Evolutionary conservation across 2,113 vertebrate genomes (phyloP), one percentile per base, ranked within the genome.

Genomic region (Cyphomyrus plagiostoma): DNA sequence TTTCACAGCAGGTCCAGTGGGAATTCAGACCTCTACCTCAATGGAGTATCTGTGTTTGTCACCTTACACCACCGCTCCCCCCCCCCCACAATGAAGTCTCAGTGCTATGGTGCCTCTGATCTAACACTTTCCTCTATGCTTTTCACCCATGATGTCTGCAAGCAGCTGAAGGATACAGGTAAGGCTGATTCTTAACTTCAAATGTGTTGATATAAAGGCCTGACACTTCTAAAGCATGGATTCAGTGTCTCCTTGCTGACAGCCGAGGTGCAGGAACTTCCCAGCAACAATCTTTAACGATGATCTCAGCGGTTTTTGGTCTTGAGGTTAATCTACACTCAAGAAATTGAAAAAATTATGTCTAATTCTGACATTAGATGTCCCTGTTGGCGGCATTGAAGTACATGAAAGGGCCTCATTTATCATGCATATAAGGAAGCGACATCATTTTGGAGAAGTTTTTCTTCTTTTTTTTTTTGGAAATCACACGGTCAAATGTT

Each of bases 61-160:
- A 4, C 53, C 21, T 58, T 23, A 23, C 23, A 62, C 21, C 21
- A 23, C 56, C 0, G 6, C 7, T 2, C 56, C 56, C 53, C 84
- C n/a, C 49, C 48, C 11, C 17, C 52, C 19, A 19, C 13, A 21
- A 46, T 88, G 87, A 88, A 9, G 15, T 5, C 70, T 77, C 35
- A 19, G 35, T 87, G 30, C 39, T 42, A 26, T 9, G 5, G 17
- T 21, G 46, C 11, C 35, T 17, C 53, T 62, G 86, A 35, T 5
- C 86, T 87, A 42, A 87, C 30, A 13, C 23, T 58, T 7, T 4
- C 42, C 35, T 66, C 39, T 66, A 1, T 66, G 26, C 42, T 17
- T 66, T 88, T 58, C 87, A 46, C 39, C 87, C 53, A 88, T 88
- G 87, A 46, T 50, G 56, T 5, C 87, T 45, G 52, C 49, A 50